Base-by-base conservation (phyloP, 1,140 invertebrate species). In the Piezodorus guildinii region DNA sequence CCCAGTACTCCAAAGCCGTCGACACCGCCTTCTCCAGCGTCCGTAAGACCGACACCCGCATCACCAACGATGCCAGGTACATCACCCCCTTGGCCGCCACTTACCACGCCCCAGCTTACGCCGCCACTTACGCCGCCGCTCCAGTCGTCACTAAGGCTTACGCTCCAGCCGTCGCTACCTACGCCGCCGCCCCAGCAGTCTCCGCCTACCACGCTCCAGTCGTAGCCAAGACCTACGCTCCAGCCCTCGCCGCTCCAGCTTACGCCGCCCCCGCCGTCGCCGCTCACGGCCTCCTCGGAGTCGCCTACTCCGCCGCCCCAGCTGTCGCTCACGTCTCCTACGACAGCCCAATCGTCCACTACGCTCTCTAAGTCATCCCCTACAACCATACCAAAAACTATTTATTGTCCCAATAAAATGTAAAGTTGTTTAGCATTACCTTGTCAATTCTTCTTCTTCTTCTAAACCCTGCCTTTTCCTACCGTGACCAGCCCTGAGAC, bases 11-110 rank as follows among this genome's bases (percentile, higher is more conserved):
- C 64, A 83, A 83, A 71, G 78, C 80, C 49, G 79, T 83, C 17
- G 80, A 83, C 70, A 80, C 77, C 49, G 78, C 81, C n/a, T 83
- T 78, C 76, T 82, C 81, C 62, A 80, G 77, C 67, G 79, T 83
- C 8, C 78, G 80, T 70, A 83, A 83, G 73, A 74, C 76, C 70
- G 81, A 82, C 71, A 80, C 77, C 19, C 76, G 81, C 58, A 76
- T 78, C 69, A 83, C 77, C 73, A 83, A 83, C 70, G 80, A 82
- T 66, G 81, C 75, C 15, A 34, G 46, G 16, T 52, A 52, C 45
- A 16, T 62, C 45, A 46, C 62, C 21, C 27, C 58, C 30, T 2
- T 30, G 2, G 14, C n/a, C 12, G 58, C 43, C 12, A 5, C 30
- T n/a, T n/a, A 21, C 25, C 54, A 17, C 17, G 58, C 43, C n/a